A percentile compares a stretch with the other conserved stretches of the same genome.
Evolutionary conservation across 2,888 invertebrate genomes (phyloP).

Genomic region (Meandrusa payeni): DNA sequence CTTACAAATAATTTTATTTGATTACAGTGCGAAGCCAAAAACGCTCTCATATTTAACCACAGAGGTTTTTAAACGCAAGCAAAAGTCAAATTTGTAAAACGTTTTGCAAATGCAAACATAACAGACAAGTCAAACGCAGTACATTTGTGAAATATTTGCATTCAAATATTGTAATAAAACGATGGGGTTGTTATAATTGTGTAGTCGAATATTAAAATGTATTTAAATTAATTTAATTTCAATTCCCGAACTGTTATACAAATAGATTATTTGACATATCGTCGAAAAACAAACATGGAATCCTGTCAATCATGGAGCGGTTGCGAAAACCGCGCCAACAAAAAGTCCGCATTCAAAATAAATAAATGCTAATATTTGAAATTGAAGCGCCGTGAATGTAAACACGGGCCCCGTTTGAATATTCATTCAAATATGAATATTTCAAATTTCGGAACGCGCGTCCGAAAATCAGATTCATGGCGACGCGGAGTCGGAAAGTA

Average conservation of each 20-base stretch:
- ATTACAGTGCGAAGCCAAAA: too few species aligned
- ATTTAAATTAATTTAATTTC: slow-evolving; percentile 21
- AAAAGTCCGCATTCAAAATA: slow-evolving; percentile 66
- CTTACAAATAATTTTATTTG: too few species aligned
- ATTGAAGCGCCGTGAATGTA: slow-evolving; percentile 78
- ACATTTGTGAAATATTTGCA: slow-evolving; percentile 26
- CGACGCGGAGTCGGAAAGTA: slow-evolving; percentile 29
- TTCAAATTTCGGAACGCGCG: slow-evolving; percentile 63
- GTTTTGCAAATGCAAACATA: slow-evolving; percentile 10
- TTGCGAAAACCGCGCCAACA: slow-evolving; percentile 49
- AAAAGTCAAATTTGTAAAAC: not conserved
- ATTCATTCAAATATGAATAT: slow-evolving; percentile 79
- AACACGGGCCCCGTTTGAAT: slow-evolving; percentile 75
- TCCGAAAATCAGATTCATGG: slow-evolving; percentile 73
- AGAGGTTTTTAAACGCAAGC: not conserved
- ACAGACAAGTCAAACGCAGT: slow-evolving; percentile 16
- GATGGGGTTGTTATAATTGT: slow-evolving; percentile 4
- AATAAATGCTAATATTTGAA: slow-evolving; percentile 79
- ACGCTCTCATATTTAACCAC: not conserved
- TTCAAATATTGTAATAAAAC: slow-evolving; percentile 18
- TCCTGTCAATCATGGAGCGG: slow-evolving; percentile 37
- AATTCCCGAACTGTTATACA: slow-evolving; percentile 23
- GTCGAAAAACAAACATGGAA: slow-evolving; percentile 39
- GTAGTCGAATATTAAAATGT: slow-evolving; percentile 26
- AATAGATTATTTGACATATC: slow-evolving; percentile 29